Evolutionary conservation across 2,113 vertebrate genomes (phyloP).

Genomic region (Barnardius zonarius): DNA sequence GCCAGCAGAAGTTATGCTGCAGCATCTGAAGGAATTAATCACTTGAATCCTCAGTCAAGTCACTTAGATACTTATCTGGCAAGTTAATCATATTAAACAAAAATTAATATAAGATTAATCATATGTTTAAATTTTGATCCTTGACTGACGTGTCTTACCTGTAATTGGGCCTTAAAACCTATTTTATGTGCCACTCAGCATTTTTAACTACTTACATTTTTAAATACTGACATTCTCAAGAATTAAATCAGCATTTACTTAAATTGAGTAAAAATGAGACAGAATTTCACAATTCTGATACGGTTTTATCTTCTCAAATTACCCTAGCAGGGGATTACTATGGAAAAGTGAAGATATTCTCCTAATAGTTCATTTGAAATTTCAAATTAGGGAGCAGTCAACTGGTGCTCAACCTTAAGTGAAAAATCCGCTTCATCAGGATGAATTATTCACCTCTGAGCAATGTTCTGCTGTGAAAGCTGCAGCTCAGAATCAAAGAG

Average conservation of each 20-base stretch:
- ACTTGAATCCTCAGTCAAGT: not conserved
- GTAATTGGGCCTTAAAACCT: not conserved
- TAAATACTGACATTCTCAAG: not conserved
- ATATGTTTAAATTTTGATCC: not conserved
- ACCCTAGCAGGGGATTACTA: not conserved
- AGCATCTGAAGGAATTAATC: not conserved
- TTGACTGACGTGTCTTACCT: not conserved
- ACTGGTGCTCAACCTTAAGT: not conserved
- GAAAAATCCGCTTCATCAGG: not conserved
- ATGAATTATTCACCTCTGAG: not conserved
- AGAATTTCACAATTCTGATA: not conserved
- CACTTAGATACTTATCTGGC: not conserved
- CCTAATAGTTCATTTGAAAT: not conserved
- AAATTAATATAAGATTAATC: not conserved
- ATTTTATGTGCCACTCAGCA: not conserved
- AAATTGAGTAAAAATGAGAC: not conserved
- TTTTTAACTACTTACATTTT: conserved; percentile 6
- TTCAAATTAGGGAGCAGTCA: not conserved
- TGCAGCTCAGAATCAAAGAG: not conserved
- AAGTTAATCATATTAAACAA: not conserved
- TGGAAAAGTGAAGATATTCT: not conserved
- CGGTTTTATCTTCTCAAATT: not conserved
- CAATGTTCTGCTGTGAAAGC: not conserved
- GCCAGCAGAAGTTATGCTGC: not conserved
- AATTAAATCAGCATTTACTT: not conserved